Conservation (phyloP, 2,797 vertebrate genomes). For the Micrastur ruficollis region DNA sequence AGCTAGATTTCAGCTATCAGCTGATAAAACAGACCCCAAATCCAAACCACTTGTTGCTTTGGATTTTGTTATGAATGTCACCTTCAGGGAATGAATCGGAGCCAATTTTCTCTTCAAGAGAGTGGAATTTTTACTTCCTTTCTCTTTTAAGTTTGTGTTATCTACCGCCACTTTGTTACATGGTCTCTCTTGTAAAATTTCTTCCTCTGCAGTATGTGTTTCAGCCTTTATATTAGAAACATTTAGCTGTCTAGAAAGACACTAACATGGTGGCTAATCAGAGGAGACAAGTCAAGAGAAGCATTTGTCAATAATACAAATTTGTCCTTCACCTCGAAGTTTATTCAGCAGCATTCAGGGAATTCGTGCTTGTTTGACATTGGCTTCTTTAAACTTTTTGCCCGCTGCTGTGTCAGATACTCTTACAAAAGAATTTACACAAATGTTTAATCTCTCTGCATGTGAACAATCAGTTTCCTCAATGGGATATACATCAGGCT, state of each 20-base stretch:
- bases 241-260: neutral
- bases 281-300: neutral
- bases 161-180: neutral
- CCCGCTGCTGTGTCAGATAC: neutral
- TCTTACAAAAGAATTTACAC: neutral
- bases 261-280: neutral
- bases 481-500: neutral
- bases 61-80: neutral
- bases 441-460: neutral
- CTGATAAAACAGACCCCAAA: constrained; percentile 54
- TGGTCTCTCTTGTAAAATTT: neutral
- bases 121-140: neutral
- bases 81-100: constrained; percentile 2
- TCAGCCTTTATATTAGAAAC: neutral
- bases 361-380: neutral
- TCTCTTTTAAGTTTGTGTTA: constrained; percentile 4
- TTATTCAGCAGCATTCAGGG: neutral
- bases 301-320: neutral
- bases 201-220: neutral
- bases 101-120: constrained; percentile 12
- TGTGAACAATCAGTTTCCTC: neutral
- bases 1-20: constrained; percentile 20
- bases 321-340: neutral
- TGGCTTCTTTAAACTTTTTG: neutral
- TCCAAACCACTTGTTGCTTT: constrained; percentile 42